Percentiles rank a stretch among this genome's conserved stretches.
Conservation (phyloP, 2,888 invertebrate genomes). For the Dynastes hyllus region DNA sequence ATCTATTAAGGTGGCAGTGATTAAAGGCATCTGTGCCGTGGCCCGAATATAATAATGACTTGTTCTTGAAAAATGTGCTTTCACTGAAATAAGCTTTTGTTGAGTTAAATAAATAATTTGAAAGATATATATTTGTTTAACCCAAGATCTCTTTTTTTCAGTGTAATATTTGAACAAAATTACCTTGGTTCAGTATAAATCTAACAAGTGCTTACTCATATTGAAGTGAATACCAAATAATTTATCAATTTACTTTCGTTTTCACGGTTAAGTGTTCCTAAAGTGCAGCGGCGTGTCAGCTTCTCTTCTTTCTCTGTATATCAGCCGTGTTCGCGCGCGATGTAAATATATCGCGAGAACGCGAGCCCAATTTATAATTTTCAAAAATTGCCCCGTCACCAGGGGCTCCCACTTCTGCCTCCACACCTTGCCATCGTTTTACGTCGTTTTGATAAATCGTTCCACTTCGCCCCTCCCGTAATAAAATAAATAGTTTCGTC, state of each 20-base stretch:
- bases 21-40: too few relatives aligned
- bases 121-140: too few relatives aligned
- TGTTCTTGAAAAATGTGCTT: too few relatives aligned
- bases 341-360: constrained; percentile 36
- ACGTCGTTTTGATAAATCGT: constrained; percentile 42
- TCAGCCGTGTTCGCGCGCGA: constrained; percentile 17
- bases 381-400: constrained; percentile 35
- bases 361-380: constrained; percentile 43
- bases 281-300: constrained; percentile 22
- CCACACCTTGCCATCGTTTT: constrained; percentile 12
- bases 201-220: background rate
- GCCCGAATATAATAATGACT: too few relatives aligned
- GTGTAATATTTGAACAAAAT: too few relatives aligned
- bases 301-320: constrained; percentile 25
- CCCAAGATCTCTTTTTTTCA: too few relatives aligned
- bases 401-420: background rate
- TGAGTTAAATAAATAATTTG: too few relatives aligned
- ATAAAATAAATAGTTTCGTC: constrained; percentile 47
- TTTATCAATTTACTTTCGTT: constrained; percentile 38
- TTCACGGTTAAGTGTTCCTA: constrained; percentile 33
- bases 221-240: constrained; percentile 21
- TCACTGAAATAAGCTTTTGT: too few relatives aligned
- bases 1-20: too few relatives aligned
- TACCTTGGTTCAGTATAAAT: too few relatives aligned
- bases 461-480: constrained; percentile 38